Conservation (phyloP, 2,113 vertebrate genomes). For the Pachyramphus minor region DNA sequence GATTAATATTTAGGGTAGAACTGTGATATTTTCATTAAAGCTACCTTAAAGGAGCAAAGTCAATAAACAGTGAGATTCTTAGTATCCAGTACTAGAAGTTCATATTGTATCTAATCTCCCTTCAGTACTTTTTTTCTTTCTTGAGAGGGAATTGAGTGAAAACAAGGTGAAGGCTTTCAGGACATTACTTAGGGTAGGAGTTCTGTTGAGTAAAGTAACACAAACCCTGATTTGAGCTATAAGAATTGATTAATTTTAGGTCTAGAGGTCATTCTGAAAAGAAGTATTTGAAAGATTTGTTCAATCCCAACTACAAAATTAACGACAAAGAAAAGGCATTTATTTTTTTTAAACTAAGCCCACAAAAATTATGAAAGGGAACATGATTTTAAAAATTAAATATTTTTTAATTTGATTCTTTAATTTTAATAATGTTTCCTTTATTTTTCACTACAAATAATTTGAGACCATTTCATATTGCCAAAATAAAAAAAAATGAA, state of each 20-base stretch:
- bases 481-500: not conserved
- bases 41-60: not conserved
- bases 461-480: not conserved
- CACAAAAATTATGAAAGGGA: not conserved
- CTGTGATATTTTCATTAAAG: not conserved
- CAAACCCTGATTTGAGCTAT: not conserved
- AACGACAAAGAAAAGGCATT: not conserved
- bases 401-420: not conserved
- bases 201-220: not conserved
- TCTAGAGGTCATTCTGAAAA: not conserved
- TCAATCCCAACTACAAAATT: not conserved
- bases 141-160: not conserved
- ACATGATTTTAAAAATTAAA: rapidly evolving
- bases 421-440: not conserved
- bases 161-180: not conserved
- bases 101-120: not conserved
- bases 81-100: not conserved
- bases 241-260: not conserved
- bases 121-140: not conserved
- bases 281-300: not conserved
- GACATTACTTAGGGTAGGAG: not conserved
- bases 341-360: not conserved
- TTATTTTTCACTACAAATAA: not conserved
- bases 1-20: not conserved
- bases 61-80: not conserved